A percentile compares a stretch with the other conserved stretches of the same genome.
Conservation (phyloP, 2,113 vertebrate genomes). For the Podocnemis expansa region DNA sequence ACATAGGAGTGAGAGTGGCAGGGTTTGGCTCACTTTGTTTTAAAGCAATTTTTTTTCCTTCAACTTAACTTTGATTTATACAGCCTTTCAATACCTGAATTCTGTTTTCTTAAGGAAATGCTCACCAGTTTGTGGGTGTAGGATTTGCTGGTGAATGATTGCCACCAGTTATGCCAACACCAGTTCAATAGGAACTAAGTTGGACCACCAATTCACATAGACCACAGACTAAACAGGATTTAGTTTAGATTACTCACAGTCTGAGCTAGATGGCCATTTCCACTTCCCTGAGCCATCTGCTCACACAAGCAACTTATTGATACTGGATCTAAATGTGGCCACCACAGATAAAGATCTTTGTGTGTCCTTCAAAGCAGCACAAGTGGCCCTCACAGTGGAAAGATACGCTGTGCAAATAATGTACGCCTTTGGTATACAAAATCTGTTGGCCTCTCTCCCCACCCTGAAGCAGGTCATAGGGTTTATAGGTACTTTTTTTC, state of each 20-base stretch:
- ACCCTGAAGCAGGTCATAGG: constrained; percentile 6
- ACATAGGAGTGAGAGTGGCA: background rate
- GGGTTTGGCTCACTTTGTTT: background rate
- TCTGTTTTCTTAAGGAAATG: background rate
- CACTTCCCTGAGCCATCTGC: background rate
- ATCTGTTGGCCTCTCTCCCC: background rate
- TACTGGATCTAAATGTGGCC: background rate
- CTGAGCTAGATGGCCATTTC: background rate
- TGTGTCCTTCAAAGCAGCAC: background rate
- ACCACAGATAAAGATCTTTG: background rate
- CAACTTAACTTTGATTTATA: background rate
- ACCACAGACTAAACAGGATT: background rate
- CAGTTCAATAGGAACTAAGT: background rate
- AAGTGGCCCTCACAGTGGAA: background rate
- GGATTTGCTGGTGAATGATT: background rate
- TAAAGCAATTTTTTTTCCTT: background rate
- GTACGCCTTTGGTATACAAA: background rate
- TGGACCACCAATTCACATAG: background rate
- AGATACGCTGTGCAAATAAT: background rate
- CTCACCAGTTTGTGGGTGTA: background rate
- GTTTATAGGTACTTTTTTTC: background rate
- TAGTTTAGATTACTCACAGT: background rate
- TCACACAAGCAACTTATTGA: background rate
- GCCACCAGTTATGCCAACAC: background rate
- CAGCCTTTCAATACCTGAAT: background rate